Conservation (phyloP, 2,113 vertebrate genomes). For the Phylloscopus trochiloides region DNA sequence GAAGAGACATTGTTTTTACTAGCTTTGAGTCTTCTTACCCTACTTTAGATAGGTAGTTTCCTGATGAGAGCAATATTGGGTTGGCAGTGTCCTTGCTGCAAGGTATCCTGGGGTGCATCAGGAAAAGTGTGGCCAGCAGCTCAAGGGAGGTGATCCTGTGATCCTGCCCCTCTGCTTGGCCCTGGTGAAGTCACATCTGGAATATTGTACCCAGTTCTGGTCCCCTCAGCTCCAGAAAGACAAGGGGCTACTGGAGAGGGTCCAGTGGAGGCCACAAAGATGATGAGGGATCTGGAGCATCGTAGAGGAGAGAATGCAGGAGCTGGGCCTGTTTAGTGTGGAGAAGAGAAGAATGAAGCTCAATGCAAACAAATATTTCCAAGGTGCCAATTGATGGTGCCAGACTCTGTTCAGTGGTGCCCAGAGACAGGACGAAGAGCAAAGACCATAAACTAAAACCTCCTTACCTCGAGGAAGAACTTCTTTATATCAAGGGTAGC, state of each 20-base stretch:
- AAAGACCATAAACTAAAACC: background rate
- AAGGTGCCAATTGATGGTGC: background rate
- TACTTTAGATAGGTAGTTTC: background rate
- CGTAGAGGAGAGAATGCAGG: background rate
- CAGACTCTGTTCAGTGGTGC: background rate
- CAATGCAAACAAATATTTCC: background rate
- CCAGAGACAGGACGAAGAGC: fast-evolving
- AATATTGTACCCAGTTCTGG: background rate
- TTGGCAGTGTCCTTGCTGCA: background rate
- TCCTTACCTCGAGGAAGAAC: background rate
- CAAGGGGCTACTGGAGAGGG: background rate
- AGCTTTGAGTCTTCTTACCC: background rate
- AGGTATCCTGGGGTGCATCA: background rate
- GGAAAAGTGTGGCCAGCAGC: background rate
- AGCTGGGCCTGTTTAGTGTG: background rate
- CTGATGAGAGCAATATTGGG: background rate
- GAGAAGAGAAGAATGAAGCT: background rate
- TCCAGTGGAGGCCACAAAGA: background rate
- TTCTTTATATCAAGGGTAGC: background rate
- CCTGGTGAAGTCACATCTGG: background rate
- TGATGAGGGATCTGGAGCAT: background rate
- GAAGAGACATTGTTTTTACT: background rate
- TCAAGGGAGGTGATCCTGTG: background rate
- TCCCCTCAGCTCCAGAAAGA: background rate
- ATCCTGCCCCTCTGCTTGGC: fast-evolving